Evolutionary conservation across 2,888 invertebrate species (phyloP), one percentile per base, ranked within the genome.

Genomic region (Gymnocheta viridis): DNA sequence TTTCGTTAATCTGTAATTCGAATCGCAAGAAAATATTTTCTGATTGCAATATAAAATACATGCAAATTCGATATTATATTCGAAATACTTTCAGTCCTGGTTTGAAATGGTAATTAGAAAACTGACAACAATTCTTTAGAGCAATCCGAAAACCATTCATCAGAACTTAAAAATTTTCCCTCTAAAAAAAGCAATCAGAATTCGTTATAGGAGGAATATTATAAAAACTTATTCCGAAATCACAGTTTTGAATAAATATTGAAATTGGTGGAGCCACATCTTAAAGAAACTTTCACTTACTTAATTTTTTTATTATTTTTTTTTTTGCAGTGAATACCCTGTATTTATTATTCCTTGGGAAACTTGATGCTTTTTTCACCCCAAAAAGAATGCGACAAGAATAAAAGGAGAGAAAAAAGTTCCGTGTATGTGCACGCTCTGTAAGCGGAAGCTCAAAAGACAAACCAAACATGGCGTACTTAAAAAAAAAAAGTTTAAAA

Each of bases 381-480:
- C 49, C 10, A 44, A 69, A 62, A 62, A 76, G 35, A 35, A 54
- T 72, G 80, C 51, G 83, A 78, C 60, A 70, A 80, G 66, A 62
- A 64, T 69, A 44, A 77, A 73, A 70, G 73, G 73, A 17, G 17
- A 66, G n/a, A 51, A 83, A 72, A 78, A 82, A 49, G 27, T 70
- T 66, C 32, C 51, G 32, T 58, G 41, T 51, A 44, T 83, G 76
- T 70, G 66, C 58, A 67, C 67, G 60, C 44, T 67, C 60, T 84
- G 77, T 86, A 88, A 87, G 82, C 90, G 89, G 89, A 90, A 90
- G 88, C 89, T 90, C 87, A 86, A 90, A 90, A 91, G 91, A 90
- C 91, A 90, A 90, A 90, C 90, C 91, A 89, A 91, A 90, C 90
- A 90, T 90, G 91, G 89, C 89, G 89, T 87, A 86, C 86, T 86